Conservation (phyloP, 2,888 invertebrate species). For the Cyaniris semiargus region DNA sequence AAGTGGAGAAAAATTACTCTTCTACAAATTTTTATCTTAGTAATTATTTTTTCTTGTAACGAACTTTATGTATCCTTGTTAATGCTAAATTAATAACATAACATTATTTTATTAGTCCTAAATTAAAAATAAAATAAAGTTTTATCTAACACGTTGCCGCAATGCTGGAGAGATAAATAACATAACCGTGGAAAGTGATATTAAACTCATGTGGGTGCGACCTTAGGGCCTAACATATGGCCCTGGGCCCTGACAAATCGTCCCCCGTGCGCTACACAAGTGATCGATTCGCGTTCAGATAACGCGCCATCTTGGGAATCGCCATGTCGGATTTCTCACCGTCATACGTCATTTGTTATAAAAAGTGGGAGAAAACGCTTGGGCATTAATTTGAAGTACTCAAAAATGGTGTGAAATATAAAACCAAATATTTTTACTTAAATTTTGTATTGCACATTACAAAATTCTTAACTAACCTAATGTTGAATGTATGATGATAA, state of each 20-base stretch:
- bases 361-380: background rate
- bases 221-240: conserved; percentile 17
- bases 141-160: background rate
- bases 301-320: conserved; percentile 13
- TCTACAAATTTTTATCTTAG: too few species aligned
- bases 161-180: background rate
- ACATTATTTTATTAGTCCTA: too few species aligned
- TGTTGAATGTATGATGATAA: too few species aligned
- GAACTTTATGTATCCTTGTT: too few species aligned
- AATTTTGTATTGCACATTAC: too few species aligned
- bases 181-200: background rate
- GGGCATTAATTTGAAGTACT: background rate
- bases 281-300: conserved; percentile 20
- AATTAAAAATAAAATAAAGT: too few species aligned
- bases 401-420: background rate
- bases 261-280: conserved; percentile 16
- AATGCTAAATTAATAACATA: too few species aligned
- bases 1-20: background rate
- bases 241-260: conserved; percentile 14
- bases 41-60: too few species aligned
- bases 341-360: background rate
- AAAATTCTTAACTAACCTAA: too few species aligned
- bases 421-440: too few species aligned
- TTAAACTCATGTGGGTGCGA: background rate
- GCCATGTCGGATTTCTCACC: conserved; percentile 19